These are phyloP conservation scores for Argyrosomus regius DNA, from an alignment of 2,797 vertebrate species.

Conservation along the genomic window DNA sequence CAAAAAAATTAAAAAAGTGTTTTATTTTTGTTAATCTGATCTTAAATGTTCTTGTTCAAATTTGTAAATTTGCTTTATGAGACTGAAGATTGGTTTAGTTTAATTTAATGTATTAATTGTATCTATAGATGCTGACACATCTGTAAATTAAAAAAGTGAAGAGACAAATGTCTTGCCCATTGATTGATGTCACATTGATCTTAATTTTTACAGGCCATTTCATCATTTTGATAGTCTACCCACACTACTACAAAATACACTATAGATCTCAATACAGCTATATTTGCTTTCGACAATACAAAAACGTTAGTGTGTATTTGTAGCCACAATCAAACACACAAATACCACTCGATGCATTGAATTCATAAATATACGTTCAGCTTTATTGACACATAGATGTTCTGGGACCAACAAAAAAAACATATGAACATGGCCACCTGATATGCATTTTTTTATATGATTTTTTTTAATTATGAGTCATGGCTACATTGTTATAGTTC, in stretches of 20 bases:
- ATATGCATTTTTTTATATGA: no score
- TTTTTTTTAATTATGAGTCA: not conserved
- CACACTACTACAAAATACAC: not conserved
- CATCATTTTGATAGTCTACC: not conserved
- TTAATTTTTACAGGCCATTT: not conserved
- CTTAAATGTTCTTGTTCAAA: constrained; percentile 40
- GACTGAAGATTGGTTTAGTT: constrained; percentile 26
- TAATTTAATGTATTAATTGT: constrained; percentile 10
- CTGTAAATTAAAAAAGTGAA: constrained; percentile 5
- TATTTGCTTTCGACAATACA: not conserved
- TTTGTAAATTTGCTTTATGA: constrained; percentile 39
- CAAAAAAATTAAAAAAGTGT: constrained; percentile 36
- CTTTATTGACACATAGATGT: not conserved
- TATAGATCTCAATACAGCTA: not conserved
- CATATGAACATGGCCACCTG: not conserved
- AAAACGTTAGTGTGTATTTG: not conserved
- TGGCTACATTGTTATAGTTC: not conserved
- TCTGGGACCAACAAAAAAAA: not conserved
- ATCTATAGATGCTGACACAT: not conserved
- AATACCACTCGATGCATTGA: not conserved
- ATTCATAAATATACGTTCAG: not conserved
- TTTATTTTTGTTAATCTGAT: constrained; percentile 49
- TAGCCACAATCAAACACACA: not conserved
- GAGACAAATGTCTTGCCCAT: constrained; percentile 3
- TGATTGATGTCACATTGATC: not conserved